Base-by-base conservation (phyloP, 2,113 vertebrate genomes). In the Proterorhinus semilunaris region DNA sequence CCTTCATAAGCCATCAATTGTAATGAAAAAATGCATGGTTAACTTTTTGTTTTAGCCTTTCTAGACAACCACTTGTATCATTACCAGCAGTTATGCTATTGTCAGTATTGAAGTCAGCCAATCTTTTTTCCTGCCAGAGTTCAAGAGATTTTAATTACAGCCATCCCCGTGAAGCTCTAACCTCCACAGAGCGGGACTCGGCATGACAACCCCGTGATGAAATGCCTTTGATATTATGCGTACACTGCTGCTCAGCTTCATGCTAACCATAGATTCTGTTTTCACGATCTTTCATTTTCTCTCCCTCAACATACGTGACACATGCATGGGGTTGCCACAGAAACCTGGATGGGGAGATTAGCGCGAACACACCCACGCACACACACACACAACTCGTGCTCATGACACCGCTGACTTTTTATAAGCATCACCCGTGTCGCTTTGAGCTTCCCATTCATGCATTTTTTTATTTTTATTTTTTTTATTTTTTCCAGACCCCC, bases 301-400 rank as follows among this genome's bases (percentile, higher is more conserved):
- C 21, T 62, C 69, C 43, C n/a, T 0, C 45, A 16, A 58, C 47
- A 51, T 68, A 61, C 62, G 42, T 72, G n/a, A 1, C 52, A 16
- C 12, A 13, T 12, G 75, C 54, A 65, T n/a, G 52, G 50, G 57
- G 52, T 76, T 80, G 49, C 62, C 57, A 67, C 1, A 0, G 76
- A 13, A 74, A 81, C 43, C 49, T 46, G 13, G 12, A 6, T 15
- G 58, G 3, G 43, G 7, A 43, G 58, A 15, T 44, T 61, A 61
- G 36, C 42, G 57, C 57, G 17, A 36, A n/a, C 62, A 57, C 0
- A 21, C 61, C 48, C n/a, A 27, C 62, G 2, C 27, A 36, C 27
- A 36, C 44, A 47, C 45, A 57, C 0, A 21, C 62, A 63, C n/a
- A 48, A 45, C 21, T 17, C n/a, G 6, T 16, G 43, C n/a, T 36